Conservation (phyloP, 1,140 invertebrate species). For the Drosophila nigromelanica region DNA sequence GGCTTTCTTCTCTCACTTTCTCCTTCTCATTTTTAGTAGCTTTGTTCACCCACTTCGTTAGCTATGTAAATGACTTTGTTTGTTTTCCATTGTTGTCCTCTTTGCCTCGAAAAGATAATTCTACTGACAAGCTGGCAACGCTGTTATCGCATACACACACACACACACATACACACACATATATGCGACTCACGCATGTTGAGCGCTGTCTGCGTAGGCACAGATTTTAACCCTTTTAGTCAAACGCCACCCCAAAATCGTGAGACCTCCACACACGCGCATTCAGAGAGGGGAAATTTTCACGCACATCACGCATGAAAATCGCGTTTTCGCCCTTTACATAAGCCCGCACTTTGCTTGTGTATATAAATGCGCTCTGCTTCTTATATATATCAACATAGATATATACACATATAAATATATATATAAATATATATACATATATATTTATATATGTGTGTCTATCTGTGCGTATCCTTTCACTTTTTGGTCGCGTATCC, state of each 20-base stretch:
- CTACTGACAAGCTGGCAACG: slow-evolving; percentile 70
- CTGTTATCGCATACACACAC: slow-evolving; percentile 40
- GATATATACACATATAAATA: not conserved
- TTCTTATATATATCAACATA: not conserved
- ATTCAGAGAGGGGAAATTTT: slow-evolving; percentile 69
- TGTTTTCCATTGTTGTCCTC: slow-evolving; percentile 57
- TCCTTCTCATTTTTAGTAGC: slow-evolving; percentile 6
- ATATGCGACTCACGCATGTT: slow-evolving; percentile 62
- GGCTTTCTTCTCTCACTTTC: not conserved
- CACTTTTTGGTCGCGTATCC: slow-evolving; percentile 35
- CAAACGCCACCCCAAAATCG: slow-evolving; percentile 52
- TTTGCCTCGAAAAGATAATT: slow-evolving; percentile 54
- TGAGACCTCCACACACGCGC: slow-evolving; percentile 20
- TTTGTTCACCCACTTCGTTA: slow-evolving; percentile 78
- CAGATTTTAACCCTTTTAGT: slow-evolving; percentile 78
- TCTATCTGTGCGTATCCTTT: slow-evolving; percentile 27
- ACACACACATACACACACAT: slow-evolving; percentile 7
- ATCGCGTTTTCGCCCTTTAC: slow-evolving; percentile 48
- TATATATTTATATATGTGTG: slow-evolving; percentile 10
- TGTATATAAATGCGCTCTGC: slow-evolving; percentile 2
- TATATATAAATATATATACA: not conserved
- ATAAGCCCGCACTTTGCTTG: slow-evolving; percentile 13
- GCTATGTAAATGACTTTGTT: slow-evolving; percentile 80
- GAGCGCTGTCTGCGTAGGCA: slow-evolving; percentile 47
- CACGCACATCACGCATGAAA: slow-evolving; percentile 74